Percentiles rank a stretch among this genome's conserved stretches.
Evolutionary conservation across 2,113 vertebrate species (phyloP).

Genomic region (Cryptomyrus ogoouensis): DNA sequence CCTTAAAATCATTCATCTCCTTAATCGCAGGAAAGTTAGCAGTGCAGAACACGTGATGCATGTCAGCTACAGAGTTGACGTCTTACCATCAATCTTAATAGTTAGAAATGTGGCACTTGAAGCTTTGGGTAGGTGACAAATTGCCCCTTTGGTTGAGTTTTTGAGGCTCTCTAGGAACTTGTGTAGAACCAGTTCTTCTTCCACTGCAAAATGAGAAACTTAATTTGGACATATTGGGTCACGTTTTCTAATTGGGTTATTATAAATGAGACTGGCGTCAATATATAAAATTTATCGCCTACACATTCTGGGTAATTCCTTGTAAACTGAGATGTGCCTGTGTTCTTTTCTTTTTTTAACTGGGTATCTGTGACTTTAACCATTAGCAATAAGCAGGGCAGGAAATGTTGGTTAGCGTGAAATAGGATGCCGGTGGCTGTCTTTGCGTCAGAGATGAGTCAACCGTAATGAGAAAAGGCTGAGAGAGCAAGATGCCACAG

Average conservation of each 20-base stretch:
- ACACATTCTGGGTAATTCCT: not conserved
- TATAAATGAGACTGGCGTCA: not conserved
- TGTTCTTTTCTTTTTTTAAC: not conserved
- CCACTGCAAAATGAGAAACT: not conserved
- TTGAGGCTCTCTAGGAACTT: not conserved
- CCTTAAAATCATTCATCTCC: not conserved
- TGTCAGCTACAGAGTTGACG: not conserved
- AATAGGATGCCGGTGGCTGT: not conserved
- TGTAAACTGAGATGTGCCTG: not conserved
- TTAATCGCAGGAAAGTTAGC: slow-evolving; percentile 14
- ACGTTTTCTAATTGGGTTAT: not conserved
- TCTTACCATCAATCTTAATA: not conserved
- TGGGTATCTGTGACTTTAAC: not conserved
- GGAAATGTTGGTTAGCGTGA: not conserved
- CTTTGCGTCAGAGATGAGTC: not conserved
- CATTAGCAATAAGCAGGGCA: not conserved
- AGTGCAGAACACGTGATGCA: not conserved
- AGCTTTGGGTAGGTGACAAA: not conserved
- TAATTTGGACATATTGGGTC: not conserved
- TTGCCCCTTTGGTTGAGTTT: not conserved
- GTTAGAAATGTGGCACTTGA: not conserved
- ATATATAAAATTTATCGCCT: not conserved
- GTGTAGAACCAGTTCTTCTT: not conserved
- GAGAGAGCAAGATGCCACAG: not conserved
- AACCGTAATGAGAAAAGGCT: not conserved